A percentile compares a stretch with the other conserved stretches of the same genome.
These are phyloP conservation scores for Stylophora pistillata DNA, from an alignment of 64 coral and sea anemone genomes.

Conservation along the genomic window DNA sequence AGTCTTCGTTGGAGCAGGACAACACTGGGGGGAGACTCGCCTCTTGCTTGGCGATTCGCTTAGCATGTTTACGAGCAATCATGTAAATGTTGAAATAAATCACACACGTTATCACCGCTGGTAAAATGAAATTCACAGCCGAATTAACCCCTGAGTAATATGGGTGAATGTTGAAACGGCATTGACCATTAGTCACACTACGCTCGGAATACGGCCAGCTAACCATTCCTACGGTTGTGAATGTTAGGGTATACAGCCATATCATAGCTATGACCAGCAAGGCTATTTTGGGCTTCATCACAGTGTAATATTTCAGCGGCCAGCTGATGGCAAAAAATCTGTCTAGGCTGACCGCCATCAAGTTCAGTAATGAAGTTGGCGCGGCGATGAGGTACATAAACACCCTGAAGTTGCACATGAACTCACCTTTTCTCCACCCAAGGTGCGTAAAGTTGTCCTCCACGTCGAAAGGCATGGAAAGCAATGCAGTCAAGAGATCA, in stretches of 20 bases:
- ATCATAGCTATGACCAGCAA: conserved; percentile 49
- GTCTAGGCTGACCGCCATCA: conserved; percentile 89
- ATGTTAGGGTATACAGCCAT: conserved; percentile 71
- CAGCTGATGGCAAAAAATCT: conserved; percentile 73
- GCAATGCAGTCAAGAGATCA: conserved; percentile 73
- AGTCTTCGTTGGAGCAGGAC: conserved; percentile 20
- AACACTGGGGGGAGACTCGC: neutral
- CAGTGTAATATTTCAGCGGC: conserved; percentile 47
- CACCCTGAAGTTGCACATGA: conserved; percentile 64
- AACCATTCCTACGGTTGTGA: conserved; percentile 72
- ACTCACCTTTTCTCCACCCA: conserved; percentile 63
- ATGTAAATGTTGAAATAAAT: conserved; percentile 84
- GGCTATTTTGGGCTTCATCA: conserved; percentile 69
- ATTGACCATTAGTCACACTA: conserved; percentile 11
- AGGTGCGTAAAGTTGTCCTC: conserved; percentile 17
- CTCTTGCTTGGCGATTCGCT: conserved; percentile 38
- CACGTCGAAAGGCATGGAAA: conserved; percentile 88
- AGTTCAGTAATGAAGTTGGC: conserved; percentile 83
- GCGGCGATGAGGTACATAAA: conserved; percentile 84
- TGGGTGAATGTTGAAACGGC: conserved; percentile 51
- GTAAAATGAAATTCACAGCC: conserved; percentile 81
- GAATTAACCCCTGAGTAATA: conserved; percentile 81
- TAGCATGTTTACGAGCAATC: conserved; percentile 77
- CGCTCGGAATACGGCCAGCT: conserved; percentile 55
- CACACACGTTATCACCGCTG: conserved; percentile 78